phyloP scores from a whole-genome alignment of 2,888 invertebrate species.

The Ecdyonurus torrentis region DNA sequence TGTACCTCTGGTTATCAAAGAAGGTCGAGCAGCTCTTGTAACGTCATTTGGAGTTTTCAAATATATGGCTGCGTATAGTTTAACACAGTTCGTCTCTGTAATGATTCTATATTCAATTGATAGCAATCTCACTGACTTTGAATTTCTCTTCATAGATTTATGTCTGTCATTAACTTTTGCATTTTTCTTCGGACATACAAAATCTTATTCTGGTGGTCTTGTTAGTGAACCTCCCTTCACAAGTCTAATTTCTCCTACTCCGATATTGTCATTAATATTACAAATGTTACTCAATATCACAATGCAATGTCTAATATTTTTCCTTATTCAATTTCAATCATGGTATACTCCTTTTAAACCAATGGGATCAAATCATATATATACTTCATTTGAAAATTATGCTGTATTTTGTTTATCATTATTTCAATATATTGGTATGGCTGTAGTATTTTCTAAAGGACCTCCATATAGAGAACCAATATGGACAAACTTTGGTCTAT shows the following conservation, averaged over 20 bases:
- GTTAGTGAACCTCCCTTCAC: conserved; percentile 35
- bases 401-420: conserved; percentile 41
- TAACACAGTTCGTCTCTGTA: conserved; percentile 84
- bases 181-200: conserved; percentile 44
- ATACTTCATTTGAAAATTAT: conserved; percentile 41
- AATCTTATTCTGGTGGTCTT: conserved; percentile 29
- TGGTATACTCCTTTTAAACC: conserved; percentile 35
- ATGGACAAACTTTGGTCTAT: conserved; percentile 38
- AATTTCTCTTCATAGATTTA: conserved; percentile 50
- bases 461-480: conserved; percentile 44
- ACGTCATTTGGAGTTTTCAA: conserved; percentile 97
- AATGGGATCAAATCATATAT: conserved; percentile 13
- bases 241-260: conserved; percentile 32
- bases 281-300: conserved; percentile 32
- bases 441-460: conserved; percentile 44
- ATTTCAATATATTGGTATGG: conserved; percentile 47
- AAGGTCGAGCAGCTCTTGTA: conserved; percentile 84
- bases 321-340: conserved; percentile 30
- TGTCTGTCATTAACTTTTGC: conserved; percentile 42
- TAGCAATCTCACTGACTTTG: conserved; percentile 39
- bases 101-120: conserved; percentile 60
- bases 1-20: conserved; percentile 38
- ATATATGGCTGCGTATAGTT: conserved; percentile 95
- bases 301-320: conserved; percentile 31
- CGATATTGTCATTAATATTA: conserved; percentile 31